Base-by-base conservation (phyloP, 2,797 vertebrate genomes). In the Helicolenus hilgendorfi region DNA sequence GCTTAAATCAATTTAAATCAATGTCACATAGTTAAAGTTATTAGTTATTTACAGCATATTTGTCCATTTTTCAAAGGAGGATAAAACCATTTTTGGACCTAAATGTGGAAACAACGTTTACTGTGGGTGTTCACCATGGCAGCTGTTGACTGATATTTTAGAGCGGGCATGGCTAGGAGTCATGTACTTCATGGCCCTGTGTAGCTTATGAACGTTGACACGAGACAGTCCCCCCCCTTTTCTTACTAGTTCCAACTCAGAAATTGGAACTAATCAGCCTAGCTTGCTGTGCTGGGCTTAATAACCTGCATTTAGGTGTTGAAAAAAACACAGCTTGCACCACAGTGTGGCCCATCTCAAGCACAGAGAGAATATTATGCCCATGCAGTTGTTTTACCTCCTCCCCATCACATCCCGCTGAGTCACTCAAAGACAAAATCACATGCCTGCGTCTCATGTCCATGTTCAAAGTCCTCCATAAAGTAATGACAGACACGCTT, bases 401-500 rank as follows among this genome's bases (percentile, higher is more conserved):
- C 70, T 88, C 56, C 26, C 69, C 58, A 65, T 49, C 45, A 20
- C 35, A 64, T 64, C 75, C 80, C 24, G 55, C 86, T 83, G 81
- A 63, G 79, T 84, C 71, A 72, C 72, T 76, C 24, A 29, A 49
- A 80, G 64, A 92, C 79, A 75, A 84, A 93, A 91, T 89, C 85
- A 75, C 90, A 95, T 95, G 94, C 92, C 89, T 86, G 22, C 26
- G 88, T 94, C 88, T 95, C 87, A 74, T 26, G 72, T 79, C 68
- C 68, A 84, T 55, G 76, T 91, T 93, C 78, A 93, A 92, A 93
- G 89, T 85, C n/a, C 68, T 69, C 5, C 53, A 64, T 72, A 59
- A 56, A 63, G 22, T 89, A 91, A 87, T 76, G 64, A 85, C 63
- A 80, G 68, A 84, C 63, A 77, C 11, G 77, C 83, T 70, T 73